Conservation (phyloP, 2,113 vertebrate genomes). For the Cyanocitta stelleri region DNA sequence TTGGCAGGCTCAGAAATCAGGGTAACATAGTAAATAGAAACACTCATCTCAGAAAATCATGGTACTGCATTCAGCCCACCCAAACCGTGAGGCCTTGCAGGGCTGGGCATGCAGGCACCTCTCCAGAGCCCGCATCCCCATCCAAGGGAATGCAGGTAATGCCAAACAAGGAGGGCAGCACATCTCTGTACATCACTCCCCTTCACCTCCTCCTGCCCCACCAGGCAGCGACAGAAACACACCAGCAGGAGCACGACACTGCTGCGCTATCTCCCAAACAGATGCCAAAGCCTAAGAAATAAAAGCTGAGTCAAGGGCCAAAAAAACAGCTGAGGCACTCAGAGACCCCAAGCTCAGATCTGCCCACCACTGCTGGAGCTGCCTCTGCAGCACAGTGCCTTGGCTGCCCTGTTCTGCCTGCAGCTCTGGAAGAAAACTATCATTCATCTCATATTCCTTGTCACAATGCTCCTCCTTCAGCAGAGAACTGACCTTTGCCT, state of each 20-base stretch:
- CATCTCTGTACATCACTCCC: neutral
- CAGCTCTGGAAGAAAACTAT: neutral
- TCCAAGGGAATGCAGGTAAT: neutral
- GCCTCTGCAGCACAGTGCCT: neutral
- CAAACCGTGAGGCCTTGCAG: rapidly evolving
- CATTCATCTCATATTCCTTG: neutral
- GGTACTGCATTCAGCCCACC: neutral
- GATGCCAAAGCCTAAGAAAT: neutral
- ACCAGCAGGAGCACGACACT: rapidly evolving
- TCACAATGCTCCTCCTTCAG: neutral
- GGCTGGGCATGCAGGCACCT: neutral
- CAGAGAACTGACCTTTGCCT: neutral
- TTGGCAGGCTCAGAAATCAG: constrained; percentile 8
- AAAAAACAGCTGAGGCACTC: neutral
- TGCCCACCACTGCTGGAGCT: neutral
- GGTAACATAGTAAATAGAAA: neutral
- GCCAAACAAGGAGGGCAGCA: neutral
- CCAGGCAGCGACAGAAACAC: neutral
- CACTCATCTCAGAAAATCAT: neutral
- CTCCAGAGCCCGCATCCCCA: neutral
- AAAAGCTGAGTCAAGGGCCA: neutral
- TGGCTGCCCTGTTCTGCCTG: neutral
- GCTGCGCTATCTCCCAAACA: neutral
- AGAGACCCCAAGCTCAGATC: neutral
- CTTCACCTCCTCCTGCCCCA: neutral